Evolutionary conservation across 2,113 vertebrate species (phyloP).

Genomic region (Leptosomus discolor): DNA sequence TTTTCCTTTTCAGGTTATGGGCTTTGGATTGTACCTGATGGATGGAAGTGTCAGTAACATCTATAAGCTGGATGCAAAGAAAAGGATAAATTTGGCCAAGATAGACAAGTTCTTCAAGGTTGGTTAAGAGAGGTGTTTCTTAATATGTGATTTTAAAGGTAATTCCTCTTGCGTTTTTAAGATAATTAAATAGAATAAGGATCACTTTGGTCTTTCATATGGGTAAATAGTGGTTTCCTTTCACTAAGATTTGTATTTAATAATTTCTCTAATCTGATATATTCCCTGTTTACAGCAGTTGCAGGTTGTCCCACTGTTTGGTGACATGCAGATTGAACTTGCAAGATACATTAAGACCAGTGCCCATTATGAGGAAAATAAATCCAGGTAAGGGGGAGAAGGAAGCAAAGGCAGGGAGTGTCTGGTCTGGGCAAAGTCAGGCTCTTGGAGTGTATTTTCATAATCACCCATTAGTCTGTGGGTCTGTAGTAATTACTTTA

Average conservation of each 20-base stretch:
- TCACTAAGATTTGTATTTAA: neutral
- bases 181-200: neutral
- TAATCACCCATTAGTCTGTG: neutral
- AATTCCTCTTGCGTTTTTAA: neutral
- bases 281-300: slow-evolving; percentile 81
- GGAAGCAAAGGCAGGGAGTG: neutral
- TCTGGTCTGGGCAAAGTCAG: neutral
- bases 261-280: neutral
- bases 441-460: neutral
- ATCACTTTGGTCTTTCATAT: neutral
- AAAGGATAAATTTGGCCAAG: slow-evolving; percentile 94
- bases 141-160: neutral
- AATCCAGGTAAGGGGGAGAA: slow-evolving; percentile 84
- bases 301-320: slow-evolving; percentile 95
- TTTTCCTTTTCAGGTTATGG: slow-evolving; percentile 87
- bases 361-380: slow-evolving; percentile 97
- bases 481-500: neutral
- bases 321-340: slow-evolving; percentile 98
- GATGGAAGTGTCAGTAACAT: slow-evolving; percentile 96
- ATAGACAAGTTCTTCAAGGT: slow-evolving; percentile 99
- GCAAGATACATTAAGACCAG: slow-evolving; percentile 98
- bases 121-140: neutral
- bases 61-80: slow-evolving; percentile 97
- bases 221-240: neutral
- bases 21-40: slow-evolving; percentile 96